Percentiles rank a stretch among this genome's conserved stretches.
These are phyloP conservation scores for Drosophila tripunctata DNA, from an alignment of 2,888 invertebrate species.

Conservation along the genomic window DNA sequence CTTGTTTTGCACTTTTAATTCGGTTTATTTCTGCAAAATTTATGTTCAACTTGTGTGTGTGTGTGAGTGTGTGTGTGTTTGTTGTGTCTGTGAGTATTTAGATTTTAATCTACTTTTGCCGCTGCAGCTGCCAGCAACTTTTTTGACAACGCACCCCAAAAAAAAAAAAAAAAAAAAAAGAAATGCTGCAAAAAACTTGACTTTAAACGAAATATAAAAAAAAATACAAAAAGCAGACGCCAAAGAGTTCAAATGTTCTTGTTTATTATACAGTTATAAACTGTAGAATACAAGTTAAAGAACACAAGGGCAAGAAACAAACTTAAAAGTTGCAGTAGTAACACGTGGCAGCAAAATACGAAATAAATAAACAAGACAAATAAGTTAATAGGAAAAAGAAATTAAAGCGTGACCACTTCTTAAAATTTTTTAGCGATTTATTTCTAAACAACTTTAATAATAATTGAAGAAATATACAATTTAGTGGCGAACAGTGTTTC, in stretches of 20 bases:
- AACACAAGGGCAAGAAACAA: not conserved
- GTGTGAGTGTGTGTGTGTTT: constrained; percentile 25
- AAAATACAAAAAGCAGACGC: not conserved
- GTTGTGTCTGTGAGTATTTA: constrained; percentile 58
- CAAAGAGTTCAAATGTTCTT: not conserved
- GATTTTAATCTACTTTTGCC: constrained; percentile 78
- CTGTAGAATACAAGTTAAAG: not conserved
- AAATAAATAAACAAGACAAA: no score
- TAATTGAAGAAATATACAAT: no score
- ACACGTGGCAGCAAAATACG: not conserved
- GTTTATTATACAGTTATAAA: not conserved
- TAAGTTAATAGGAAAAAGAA: no score
- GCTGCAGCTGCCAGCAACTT: constrained; percentile 74
- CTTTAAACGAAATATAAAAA: constrained; percentile 16
- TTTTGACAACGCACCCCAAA: constrained; percentile 61
- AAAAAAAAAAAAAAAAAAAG: constrained; percentile 24
- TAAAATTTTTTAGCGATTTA: no score
- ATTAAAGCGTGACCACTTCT: no score
- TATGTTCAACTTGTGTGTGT: constrained; percentile 26
- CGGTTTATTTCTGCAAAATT: constrained; percentile 70
- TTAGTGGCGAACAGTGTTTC: no score
- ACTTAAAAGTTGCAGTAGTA: not conserved
- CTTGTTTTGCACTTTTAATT: constrained; percentile 76
- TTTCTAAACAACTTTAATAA: no score
- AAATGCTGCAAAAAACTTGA: constrained; percentile 5